phyloP scores from a whole-genome alignment of 2,888 invertebrate genomes.

The Sepioteuthis lessoniana region DNA sequence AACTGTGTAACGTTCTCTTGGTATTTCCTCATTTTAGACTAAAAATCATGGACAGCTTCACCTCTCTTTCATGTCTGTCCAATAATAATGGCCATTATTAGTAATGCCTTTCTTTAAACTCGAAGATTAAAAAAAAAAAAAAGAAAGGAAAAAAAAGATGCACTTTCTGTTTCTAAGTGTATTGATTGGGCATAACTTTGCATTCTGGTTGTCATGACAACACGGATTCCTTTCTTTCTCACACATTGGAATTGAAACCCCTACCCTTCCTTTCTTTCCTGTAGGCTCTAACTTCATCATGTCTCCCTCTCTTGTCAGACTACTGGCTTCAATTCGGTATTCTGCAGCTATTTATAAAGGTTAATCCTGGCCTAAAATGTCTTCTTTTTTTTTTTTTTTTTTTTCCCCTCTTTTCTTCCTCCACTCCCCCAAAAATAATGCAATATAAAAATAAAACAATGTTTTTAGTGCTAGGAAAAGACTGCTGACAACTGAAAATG shows the following conservation, averaged over 20 bases:
- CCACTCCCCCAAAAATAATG: no score
- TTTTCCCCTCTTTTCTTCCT: no score
- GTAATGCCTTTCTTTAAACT: no score
- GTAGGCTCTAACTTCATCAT: not conserved
- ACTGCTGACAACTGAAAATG: not conserved
- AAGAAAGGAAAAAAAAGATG: not conserved
- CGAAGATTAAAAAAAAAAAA: no score
- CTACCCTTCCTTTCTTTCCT: not conserved
- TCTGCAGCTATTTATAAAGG: not conserved
- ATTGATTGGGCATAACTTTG: not conserved
- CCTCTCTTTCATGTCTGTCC: no score
- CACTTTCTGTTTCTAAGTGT: not conserved
- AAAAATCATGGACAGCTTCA: not conserved
- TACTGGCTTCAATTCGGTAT: not conserved
- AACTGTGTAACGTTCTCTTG: not conserved
- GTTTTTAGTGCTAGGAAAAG: no score
- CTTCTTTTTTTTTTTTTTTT: not conserved
- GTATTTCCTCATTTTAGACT: not conserved
- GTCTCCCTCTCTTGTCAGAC: not conserved
- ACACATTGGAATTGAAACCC: not conserved
- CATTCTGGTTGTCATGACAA: not conserved
- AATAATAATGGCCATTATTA: no score
- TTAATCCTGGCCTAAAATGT: not conserved
- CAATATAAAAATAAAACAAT: no score
- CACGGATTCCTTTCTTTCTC: not conserved